Conservation (phyloP, 2,888 invertebrate species). For the Netelia virgata region DNA sequence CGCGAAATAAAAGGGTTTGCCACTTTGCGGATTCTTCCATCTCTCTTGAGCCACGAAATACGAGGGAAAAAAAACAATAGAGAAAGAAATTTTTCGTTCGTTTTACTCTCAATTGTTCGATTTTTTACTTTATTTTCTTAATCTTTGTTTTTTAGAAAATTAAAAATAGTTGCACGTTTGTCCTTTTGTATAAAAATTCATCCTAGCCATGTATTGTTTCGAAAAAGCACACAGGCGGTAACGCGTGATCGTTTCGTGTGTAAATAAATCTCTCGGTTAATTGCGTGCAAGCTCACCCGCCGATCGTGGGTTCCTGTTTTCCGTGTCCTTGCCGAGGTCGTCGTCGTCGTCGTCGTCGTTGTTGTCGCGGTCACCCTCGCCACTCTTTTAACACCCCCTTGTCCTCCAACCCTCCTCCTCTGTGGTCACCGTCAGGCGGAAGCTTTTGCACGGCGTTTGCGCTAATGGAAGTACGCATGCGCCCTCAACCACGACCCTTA, state of each 20-base stretch:
- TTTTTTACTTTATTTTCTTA: no score
- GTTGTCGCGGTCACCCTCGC: slow-evolving; percentile 39
- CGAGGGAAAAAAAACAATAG: no score
- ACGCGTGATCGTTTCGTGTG: no score
- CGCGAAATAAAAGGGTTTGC: slow-evolving; percentile 29
- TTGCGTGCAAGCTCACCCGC: not conserved
- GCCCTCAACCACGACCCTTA: slow-evolving; percentile 54
- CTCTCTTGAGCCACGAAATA: not conserved
- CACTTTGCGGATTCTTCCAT: slow-evolving; percentile 48
- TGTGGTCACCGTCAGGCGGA: slow-evolving; percentile 49
- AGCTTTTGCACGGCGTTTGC: slow-evolving; percentile 60
- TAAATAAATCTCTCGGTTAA: not conserved
- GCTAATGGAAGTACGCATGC: slow-evolving; percentile 70
- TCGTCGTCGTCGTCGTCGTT: slow-evolving; percentile 21
- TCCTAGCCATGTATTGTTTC: no score
- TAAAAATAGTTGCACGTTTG: no score
- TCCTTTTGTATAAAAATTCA: no score
- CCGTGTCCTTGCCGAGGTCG: not conserved
- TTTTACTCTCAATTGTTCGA: no score
- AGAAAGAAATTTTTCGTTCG: no score
- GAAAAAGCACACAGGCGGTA: no score
- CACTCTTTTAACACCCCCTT: slow-evolving; percentile 22
- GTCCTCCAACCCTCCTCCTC: slow-evolving; percentile 11
- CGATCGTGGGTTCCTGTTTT: not conserved
- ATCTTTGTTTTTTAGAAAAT: no score